Base-by-base conservation (phyloP, 2,113 vertebrate genomes). In the Pluvianellus socialis region DNA sequence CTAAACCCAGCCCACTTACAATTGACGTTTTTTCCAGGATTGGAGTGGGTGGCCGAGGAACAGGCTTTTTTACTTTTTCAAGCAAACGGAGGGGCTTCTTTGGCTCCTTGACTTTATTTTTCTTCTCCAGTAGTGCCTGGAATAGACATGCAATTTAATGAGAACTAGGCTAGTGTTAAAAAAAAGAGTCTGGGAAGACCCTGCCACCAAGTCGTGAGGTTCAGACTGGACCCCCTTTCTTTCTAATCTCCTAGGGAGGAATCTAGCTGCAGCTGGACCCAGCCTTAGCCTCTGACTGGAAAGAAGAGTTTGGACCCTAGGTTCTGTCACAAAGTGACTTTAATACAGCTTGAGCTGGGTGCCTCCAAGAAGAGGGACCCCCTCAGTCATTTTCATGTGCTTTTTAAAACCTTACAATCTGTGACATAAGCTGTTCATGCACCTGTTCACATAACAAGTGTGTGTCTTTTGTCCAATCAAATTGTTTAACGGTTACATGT, bases 41-140 rank as follows among this genome's bases (percentile, higher is more conserved):
- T 67, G 99, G 99, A 42, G 99, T 99, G 62, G 95, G 97, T 59
- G 99, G 98, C 26, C 97, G 98, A 94, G 97, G 95, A 53, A 95
- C 59, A 27, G 98, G 97, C 61, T 98, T 98, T 87, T 98, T 95
- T 45, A 91, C 97, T 96, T 95, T 98, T 74, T 98, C 91, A 92
- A 97, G 97, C 87, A 98, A 98, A 68, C 90, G 96, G 18, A 97
- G 91, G 8, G 97, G 86, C 81, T 98, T 98, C 92, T 95, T 96
- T 21, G 70, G 82, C 80, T 98, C 80, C 40, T 66, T 55, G 74
- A n/a, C 42, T 68, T 95, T 88, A 10, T 79, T 89, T 49, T 98
- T 98, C 93, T 98, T 97, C 14, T 98, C 98, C 95, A 98, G 79
- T 15, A 99, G 67, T 45, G 82, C 97, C 99, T 99, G 94, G 44